These are phyloP conservation scores for Pachypanchax playfairii DNA, from an alignment of 2,113 vertebrate genomes.

Conservation along the genomic window DNA sequence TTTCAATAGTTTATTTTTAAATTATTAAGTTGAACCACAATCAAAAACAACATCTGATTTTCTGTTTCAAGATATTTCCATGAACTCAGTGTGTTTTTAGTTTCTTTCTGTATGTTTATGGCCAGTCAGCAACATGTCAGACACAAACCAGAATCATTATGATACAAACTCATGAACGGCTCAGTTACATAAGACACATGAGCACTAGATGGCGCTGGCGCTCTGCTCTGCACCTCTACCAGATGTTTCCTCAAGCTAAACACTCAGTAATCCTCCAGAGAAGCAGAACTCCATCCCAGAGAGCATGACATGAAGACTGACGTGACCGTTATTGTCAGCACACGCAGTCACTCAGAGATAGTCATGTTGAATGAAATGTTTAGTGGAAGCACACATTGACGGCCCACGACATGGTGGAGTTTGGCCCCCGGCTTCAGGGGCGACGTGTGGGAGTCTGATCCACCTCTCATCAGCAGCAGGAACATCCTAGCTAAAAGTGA, in stretches of 20 bases:
- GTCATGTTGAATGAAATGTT: slow-evolving; percentile 30
- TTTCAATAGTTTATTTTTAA: too few relatives aligned
- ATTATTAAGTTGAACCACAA: too few relatives aligned
- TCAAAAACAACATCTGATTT: too few relatives aligned
- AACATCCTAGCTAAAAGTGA: slow-evolving; percentile 53
- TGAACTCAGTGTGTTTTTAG: too few relatives aligned
- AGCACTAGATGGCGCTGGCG: slow-evolving; percentile 59
- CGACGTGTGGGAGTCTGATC: slow-evolving; percentile 53
- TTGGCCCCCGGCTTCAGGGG: slow-evolving; percentile 34
- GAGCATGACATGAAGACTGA: slow-evolving; percentile 51
- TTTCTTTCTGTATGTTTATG: too few relatives aligned
- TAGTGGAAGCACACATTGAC: slow-evolving; percentile 22
- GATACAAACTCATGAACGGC: too few relatives aligned
- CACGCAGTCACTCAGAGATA: neutral
- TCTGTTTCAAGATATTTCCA: too few relatives aligned
- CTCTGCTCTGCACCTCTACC: neutral
- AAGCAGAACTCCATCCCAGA: slow-evolving; percentile 5
- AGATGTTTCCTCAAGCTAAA: slow-evolving; percentile 25
- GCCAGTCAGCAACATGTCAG: too few relatives aligned
- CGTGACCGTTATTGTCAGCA: slow-evolving; percentile 22
- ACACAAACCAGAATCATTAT: too few relatives aligned
- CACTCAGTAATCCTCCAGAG: slow-evolving; percentile 42
- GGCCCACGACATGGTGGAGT: slow-evolving; percentile 17
- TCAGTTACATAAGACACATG: too few relatives aligned
- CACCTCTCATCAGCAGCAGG: slow-evolving; percentile 33